Evolutionary conservation across 2,113 vertebrate genomes (phyloP), one percentile per base, ranked within the genome.

Genomic region (Hemicordylus capensis): DNA sequence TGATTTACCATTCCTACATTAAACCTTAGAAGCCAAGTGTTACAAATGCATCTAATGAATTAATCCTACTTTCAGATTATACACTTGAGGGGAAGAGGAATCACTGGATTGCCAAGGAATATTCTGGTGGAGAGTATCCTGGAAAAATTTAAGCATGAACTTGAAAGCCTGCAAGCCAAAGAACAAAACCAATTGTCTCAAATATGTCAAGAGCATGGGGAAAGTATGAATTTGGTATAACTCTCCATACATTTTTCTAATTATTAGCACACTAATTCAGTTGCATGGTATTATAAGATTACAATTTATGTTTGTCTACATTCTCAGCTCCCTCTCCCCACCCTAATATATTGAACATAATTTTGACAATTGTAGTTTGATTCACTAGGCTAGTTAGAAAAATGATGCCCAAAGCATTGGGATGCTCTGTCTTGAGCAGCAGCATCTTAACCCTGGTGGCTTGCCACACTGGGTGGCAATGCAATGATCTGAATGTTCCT

Each of bases 101-200:
- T 73, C 39, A 67, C 11, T 12, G 83, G 75, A 20, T 17, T 92
- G 19, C 79, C 91, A 76, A 84, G 88, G 76, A 93, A 94, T 42
- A 88, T 89, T 61, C 64, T 90, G 72, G 85, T 85, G 80, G 91
- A 94, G 90, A 92, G 72, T 19, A 73, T 85, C 39, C 54, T 91
- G 56, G 76, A 88, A 77, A 93, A 76, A 78, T 83, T 90, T 81
- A 93, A 92, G 87, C 78, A 89, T 28, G 87, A 87, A 6, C 83
- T 89, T 51, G 66, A 92, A 73, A 85, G 20, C 1, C 56, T 81
- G 28, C 83, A 44, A 51, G 28, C 31, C 26, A 58, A 64, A 58
- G 39, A 90, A 67, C 83, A 90, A 81, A 86, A 74, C 17, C 87
- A 86, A 4, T 69, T 91, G 1, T 28, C 78, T 58, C 61, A 89